These are phyloP conservation scores for Sclerurus mexicanus DNA, from an alignment of 2,113 vertebrate species.

Conservation along the genomic window DNA sequence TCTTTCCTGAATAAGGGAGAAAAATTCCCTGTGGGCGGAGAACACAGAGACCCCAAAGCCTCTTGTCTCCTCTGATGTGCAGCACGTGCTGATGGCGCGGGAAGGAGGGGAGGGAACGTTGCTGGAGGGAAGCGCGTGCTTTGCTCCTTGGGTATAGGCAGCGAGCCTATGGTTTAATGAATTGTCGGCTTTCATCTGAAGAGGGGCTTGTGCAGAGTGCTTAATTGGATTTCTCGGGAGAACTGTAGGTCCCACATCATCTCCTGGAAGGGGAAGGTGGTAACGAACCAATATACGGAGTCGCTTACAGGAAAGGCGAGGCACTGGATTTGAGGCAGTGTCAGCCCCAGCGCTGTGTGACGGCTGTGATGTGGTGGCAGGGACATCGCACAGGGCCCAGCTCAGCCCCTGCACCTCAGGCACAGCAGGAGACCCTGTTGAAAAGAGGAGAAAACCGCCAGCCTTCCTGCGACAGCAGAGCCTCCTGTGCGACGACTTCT, in stretches of 20 bases:
- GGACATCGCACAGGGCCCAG: rapidly evolving
- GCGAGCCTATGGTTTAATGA: background rate
- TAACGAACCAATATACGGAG: background rate
- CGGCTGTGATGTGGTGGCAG: background rate
- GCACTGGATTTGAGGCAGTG: background rate
- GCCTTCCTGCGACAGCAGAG: background rate
- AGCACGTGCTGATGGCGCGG: rapidly evolving
- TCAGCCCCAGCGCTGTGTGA: background rate
- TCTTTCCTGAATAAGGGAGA: background rate
- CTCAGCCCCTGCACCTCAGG: background rate
- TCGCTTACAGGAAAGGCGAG: background rate
- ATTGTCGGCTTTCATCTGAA: background rate
- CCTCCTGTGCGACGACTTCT: background rate
- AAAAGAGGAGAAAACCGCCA: background rate
- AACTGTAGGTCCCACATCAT: background rate
- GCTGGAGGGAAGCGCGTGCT: rapidly evolving
- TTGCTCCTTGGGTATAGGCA: background rate
- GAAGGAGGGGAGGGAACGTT: background rate
- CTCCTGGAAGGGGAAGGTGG: background rate
- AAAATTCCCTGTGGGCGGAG: background rate
- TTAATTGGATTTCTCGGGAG: background rate
- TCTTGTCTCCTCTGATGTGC: background rate
- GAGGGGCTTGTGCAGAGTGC: background rate
- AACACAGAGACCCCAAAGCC: background rate
- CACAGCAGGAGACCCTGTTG: background rate